Evolutionary conservation across 2,113 vertebrate genomes (phyloP), one percentile per base, ranked within the genome.

Genomic region (Chunga burmeisteri): DNA sequence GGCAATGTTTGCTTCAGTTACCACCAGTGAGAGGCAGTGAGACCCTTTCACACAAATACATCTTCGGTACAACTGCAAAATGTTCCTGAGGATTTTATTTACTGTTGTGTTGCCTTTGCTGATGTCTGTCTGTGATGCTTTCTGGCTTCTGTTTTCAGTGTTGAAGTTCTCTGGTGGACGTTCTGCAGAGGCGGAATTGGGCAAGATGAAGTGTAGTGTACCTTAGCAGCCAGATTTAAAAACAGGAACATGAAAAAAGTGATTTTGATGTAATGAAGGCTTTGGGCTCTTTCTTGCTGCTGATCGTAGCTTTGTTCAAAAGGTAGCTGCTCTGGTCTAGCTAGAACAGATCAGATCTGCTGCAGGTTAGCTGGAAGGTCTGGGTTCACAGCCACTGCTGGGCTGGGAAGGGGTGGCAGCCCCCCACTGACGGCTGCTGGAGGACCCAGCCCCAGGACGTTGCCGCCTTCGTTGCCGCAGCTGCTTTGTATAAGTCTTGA

Each of bases 341-440:
- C 55, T 71, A 1, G 36, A 36, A 12, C 12, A 2, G 44, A 10
- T 12, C 1, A 5, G 30, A 17, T 25, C 1, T 8, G 53, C 63
- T 13, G 10, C 52, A 59, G 3, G 0, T 65, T 17, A 32, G 40
- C 36, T 25, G 52, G 34, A n/a, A 22, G 2, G 1, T 4, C 46
- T 49, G 20, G 34, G 50, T 20, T 82, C 13, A 1, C 27, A 8
- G 6, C 23, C 1, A 1, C 38, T 27, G 52, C 21, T 26, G 6
- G 26, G 38, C 25, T 1, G 5, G 58, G 36, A 67, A 23, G 17
- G 10, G 29, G 6, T 53, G 70, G 71, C 47, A 44, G 86, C 23
- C 68, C 47, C 29, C 8, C 1, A 0, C 19, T 0, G 5, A 38
- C 1, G 9, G 81, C 55, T 61, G 15, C 36, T 46, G 86, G 21